Evolutionary conservation across 1,140 invertebrate species (phyloP).

Genomic region (Latrodectus geometricus): DNA sequence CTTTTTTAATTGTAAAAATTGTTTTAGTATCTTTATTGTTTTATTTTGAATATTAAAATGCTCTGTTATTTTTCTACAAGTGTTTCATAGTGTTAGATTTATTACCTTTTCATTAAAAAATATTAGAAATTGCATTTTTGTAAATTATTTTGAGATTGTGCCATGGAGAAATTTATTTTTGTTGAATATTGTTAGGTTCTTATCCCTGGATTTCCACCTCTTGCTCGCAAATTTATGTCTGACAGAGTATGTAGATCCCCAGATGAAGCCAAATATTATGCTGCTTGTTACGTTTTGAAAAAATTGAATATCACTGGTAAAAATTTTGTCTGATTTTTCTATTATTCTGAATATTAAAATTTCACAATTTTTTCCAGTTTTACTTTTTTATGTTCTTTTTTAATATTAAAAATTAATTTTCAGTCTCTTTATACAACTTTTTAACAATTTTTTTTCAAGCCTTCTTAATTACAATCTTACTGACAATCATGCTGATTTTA

Average conservation of each 20-base stretch:
- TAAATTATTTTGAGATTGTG: neutral
- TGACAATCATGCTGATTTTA: neutral
- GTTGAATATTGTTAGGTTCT: neutral
- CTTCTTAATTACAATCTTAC: neutral
- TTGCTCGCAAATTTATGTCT: conserved; percentile 32
- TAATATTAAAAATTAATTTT: neutral
- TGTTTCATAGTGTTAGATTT: neutral
- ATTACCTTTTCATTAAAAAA: neutral
- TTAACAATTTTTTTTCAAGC: neutral
- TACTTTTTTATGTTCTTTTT: too few species aligned
- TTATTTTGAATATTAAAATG: too few species aligned
- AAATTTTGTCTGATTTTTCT: neutral
- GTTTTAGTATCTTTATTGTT: too few species aligned
- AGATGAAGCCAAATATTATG: conserved; percentile 32
- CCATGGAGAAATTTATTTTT: too few species aligned
- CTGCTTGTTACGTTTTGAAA: conserved; percentile 26
- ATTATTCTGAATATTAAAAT: neutral
- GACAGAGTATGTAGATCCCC: conserved; percentile 34
- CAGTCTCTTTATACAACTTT: neutral
- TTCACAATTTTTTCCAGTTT: too few species aligned
- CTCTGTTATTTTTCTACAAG: neutral
- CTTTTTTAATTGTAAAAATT: too few species aligned
- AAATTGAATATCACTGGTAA: conserved; percentile 31
- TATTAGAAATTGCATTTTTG: neutral
- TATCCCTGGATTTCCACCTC: conserved; percentile 24